phyloP scores from a whole-genome alignment of 2,797 vertebrate species.

The Arctocebus calabarensis region DNA sequence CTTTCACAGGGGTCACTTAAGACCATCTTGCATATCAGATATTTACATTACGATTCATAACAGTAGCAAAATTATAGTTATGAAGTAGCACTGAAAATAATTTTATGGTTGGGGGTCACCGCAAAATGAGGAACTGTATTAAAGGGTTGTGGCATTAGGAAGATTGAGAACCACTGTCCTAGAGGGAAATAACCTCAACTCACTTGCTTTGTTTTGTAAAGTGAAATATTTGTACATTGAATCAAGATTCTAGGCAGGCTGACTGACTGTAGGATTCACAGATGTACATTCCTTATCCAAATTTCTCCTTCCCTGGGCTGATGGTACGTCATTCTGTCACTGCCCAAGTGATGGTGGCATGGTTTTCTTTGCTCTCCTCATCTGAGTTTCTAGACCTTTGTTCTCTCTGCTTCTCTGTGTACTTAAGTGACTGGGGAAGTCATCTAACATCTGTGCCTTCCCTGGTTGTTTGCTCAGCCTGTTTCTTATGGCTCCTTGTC shows the following conservation, averaged over 20 bases:
- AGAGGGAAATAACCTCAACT: not conserved
- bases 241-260: not conserved
- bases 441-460: not conserved
- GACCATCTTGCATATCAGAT: no score
- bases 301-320: rapidly evolving
- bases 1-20: no score
- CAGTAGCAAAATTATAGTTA: no score
- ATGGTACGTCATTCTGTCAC: rapidly evolving
- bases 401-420: not conserved
- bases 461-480: not conserved
- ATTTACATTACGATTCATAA: no score
- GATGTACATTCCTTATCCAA: rapidly evolving
- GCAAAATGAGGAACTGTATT: no score
- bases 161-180: not conserved
- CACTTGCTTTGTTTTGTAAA: not conserved
- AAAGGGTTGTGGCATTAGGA: no score
- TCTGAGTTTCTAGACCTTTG: not conserved
- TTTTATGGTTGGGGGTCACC: no score
- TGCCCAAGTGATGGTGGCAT: rapidly evolving
- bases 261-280: no score
- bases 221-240: no score
- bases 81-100: no score
- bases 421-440: not conserved
- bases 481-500: not conserved
- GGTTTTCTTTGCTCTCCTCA: not conserved